Percentiles rank a stretch among this genome's conserved stretches.
phyloP scores from a whole-genome alignment of 2,113 vertebrate genomes.

The Excalfactoria chinensis region DNA sequence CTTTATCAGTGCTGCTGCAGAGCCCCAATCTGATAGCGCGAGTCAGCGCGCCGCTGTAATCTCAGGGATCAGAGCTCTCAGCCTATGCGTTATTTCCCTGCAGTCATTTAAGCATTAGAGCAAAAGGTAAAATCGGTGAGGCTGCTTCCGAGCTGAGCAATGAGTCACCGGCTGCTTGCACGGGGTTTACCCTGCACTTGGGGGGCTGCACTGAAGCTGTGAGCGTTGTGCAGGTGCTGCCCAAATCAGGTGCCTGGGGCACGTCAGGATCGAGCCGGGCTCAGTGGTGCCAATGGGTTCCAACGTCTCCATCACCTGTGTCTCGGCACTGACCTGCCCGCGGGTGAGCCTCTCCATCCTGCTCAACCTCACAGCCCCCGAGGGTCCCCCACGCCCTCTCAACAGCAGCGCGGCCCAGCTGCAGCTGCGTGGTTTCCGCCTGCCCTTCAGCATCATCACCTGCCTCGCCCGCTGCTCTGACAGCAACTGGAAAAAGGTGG shows the following conservation, averaged over 20 bases:
- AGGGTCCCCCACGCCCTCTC: background rate
- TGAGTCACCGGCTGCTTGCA: background rate
- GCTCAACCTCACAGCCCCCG: background rate
- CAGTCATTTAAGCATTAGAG: background rate
- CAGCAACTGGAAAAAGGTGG: fast-evolving
- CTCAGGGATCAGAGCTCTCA: slow-evolving; percentile 18
- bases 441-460: background rate
- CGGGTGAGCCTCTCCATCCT: slow-evolving; percentile 4
- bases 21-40: slow-evolving; percentile 37
- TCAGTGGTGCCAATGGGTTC: slow-evolving; percentile 67
- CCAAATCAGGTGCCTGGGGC: slow-evolving; percentile 59
- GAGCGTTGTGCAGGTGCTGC: slow-evolving; percentile 31
- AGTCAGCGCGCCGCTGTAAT: background rate
- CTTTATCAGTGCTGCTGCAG: background rate
- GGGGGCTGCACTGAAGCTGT: background rate
- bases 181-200: fast-evolving
- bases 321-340: slow-evolving; percentile 29
- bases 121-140: background rate
- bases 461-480: slow-evolving; percentile 52
- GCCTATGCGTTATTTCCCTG: background rate
- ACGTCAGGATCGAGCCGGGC: slow-evolving; percentile 72
- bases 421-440: background rate
- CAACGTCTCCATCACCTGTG: slow-evolving; percentile 75
- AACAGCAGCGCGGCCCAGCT: slow-evolving; percentile 56
- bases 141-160: background rate